Conservation (phyloP, 2,113 vertebrate species). For the Rhabdomys dilectus region DNA sequence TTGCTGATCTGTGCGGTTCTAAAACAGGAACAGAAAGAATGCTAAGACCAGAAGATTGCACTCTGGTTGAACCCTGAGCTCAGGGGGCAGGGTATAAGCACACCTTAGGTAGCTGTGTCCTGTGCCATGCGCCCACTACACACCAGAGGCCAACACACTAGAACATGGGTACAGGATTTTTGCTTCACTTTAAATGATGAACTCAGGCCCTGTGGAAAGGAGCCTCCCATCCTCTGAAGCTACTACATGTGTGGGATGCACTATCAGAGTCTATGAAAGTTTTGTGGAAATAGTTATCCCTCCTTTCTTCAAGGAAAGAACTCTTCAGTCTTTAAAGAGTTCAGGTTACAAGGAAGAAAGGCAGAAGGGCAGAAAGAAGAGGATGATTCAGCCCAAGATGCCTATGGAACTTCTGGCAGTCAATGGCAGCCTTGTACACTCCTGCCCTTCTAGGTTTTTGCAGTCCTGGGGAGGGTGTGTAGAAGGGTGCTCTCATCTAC, state of each 20-base stretch:
- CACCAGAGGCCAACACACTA: accelerated
- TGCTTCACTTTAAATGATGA: not conserved
- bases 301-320: not conserved
- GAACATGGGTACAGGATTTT: not conserved
- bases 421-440: not conserved
- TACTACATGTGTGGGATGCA: no score
- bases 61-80: not conserved
- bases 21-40: not conserved
- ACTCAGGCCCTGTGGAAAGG: not conserved
- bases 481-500: not conserved
- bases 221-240: not conserved
- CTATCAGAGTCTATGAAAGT: not conserved
- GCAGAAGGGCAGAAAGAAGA: not conserved
- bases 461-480: not conserved
- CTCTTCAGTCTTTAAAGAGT: not conserved
- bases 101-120: not conserved
- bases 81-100: not conserved
- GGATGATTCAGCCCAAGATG: not conserved
- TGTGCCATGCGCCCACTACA: not conserved
- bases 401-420: not conserved
- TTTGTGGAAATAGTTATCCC: not conserved
- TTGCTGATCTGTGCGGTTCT: slow-evolving; percentile 97
- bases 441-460: not conserved
- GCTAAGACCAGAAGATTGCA: not conserved
- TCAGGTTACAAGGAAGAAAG: not conserved